Conservation (phyloP, 2,888 invertebrate species). For the Lasioglossum pauxillum region DNA sequence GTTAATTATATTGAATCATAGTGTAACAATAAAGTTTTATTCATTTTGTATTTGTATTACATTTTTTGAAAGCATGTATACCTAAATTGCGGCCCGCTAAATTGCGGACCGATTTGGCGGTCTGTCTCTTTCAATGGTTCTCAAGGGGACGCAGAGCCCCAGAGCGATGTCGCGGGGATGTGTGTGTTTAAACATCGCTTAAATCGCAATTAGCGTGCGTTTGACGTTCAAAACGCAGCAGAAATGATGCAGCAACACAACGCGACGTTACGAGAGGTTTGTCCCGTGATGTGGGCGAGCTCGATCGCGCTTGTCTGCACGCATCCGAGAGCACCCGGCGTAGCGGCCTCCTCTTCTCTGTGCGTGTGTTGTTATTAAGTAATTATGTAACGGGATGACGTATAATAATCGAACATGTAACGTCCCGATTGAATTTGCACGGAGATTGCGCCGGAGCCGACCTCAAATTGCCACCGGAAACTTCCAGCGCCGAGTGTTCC, state of each 20-base stretch:
- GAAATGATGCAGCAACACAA: constrained; percentile 25
- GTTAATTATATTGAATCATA: too few species aligned
- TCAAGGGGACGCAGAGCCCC: neutral
- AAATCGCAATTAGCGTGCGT: constrained; percentile 44
- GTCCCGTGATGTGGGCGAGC: neutral
- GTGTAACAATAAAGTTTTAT: too few species aligned
- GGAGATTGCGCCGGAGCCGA: neutral
- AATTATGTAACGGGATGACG: constrained; percentile 37
- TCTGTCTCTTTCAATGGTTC: neutral
- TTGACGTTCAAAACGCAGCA: constrained; percentile 45
- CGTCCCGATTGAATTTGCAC: constrained; percentile 12
- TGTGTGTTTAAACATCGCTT: constrained; percentile 2
- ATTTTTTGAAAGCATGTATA: too few species aligned
- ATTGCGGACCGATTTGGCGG: neutral
- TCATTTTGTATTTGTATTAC: too few species aligned
- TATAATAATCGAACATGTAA: constrained; percentile 10
- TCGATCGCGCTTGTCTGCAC: neutral
- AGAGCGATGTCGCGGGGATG: neutral
- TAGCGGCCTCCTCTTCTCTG: neutral
- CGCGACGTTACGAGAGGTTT: constrained; percentile 28
- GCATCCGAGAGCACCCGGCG: neutral
- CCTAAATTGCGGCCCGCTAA: too few species aligned
- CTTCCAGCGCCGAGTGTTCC: neutral
- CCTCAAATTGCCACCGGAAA: constrained; percentile 4
- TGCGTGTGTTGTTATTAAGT: constrained; percentile 27